Conservation (phyloP, 2,113 vertebrate genomes). For the Rhizomys pruinosus region DNA sequence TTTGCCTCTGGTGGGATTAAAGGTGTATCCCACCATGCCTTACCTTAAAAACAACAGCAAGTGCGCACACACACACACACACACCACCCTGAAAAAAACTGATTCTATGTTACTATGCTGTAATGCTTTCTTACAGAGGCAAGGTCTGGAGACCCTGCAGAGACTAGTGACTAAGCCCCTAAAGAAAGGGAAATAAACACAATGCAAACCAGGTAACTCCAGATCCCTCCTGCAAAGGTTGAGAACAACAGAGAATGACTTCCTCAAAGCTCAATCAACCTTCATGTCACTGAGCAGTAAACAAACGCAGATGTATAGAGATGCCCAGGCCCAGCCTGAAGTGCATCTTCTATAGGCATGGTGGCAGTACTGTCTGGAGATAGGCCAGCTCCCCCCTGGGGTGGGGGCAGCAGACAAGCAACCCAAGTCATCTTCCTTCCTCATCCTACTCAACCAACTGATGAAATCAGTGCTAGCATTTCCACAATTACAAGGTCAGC, state of each 20-base stretch:
- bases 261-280: not conserved
- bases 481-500: not conserved
- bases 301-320: not conserved
- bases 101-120: not conserved
- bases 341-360: accelerated
- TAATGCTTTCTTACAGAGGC: not conserved
- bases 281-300: not conserved
- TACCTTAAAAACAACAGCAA: too few species aligned
- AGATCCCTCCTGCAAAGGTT: not conserved
- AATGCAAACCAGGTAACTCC: not conserved
- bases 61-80: too few species aligned
- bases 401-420: not conserved
- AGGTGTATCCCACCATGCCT: too few species aligned
- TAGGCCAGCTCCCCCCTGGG: not conserved
- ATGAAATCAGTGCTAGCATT: not conserved
- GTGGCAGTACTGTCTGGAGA: accelerated
- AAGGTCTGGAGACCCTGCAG: accelerated
- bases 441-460: accelerated
- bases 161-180: too few species aligned
- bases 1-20: too few species aligned
- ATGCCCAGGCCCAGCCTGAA: accelerated
- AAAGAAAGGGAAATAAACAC: not conserved
- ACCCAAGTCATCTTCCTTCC: not conserved
- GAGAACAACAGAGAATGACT: not conserved
- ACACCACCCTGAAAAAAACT: not conserved